phyloP scores from a whole-genome alignment of 2,113 vertebrate genomes.

The Zeus faber region DNA sequence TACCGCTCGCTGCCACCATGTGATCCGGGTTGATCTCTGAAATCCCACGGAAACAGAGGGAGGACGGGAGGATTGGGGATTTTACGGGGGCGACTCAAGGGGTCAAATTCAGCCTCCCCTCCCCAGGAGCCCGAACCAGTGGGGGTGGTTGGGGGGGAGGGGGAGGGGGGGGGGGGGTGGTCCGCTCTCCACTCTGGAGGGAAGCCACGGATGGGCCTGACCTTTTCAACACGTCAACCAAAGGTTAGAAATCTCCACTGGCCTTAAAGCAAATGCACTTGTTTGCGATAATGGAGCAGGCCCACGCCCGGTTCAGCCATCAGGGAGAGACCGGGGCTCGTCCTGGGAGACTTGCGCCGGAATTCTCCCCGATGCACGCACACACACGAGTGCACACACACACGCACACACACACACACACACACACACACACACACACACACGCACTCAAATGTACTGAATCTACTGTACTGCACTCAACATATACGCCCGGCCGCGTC shows the following conservation, averaged over 20 bases:
- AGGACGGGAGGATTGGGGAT: neutral
- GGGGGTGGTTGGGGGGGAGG: neutral
- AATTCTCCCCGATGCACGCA: slow-evolving; percentile 42
- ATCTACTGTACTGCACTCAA: neutral
- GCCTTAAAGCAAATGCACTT: slow-evolving; percentile 78
- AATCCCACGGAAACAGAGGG: neutral
- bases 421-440: neutral
- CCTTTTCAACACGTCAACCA: slow-evolving; percentile 78
- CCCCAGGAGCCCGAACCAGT: too few species aligned
- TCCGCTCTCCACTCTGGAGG: slow-evolving; percentile 54
- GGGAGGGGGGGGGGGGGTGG: slow-evolving; percentile 41
- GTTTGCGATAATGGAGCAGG: slow-evolving; percentile 75
- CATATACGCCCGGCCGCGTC: too few species aligned
- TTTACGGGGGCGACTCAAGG: slow-evolving; percentile 13
- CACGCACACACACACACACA: neutral
- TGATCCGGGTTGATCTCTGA: neutral
- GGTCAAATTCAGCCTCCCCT: slow-evolving; percentile 20
- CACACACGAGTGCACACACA: slow-evolving; percentile 21
- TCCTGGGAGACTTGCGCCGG: slow-evolving; percentile 59
- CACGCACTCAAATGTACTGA: neutral
- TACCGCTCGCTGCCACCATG: slow-evolving; percentile 16
- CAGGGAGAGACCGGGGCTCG: slow-evolving; percentile 46
- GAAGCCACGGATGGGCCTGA: slow-evolving; percentile 66
- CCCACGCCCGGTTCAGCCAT: slow-evolving; percentile 53
- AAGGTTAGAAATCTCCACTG: slow-evolving; percentile 82